phyloP scores from a whole-genome alignment of 1,140 invertebrate genomes.

The Acromyrmex echinatior region DNA sequence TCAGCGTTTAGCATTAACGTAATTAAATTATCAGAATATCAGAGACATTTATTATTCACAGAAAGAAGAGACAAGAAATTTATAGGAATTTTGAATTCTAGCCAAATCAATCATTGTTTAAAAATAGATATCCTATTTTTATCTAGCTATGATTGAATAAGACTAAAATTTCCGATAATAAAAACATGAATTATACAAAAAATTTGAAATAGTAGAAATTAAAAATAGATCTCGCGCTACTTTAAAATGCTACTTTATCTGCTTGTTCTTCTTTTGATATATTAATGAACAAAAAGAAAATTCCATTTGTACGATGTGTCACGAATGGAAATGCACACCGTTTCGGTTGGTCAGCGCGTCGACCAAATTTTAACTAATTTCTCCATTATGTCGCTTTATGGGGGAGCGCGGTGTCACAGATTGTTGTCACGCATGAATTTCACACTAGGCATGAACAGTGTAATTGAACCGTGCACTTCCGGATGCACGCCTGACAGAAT shows the following conservation, averaged over 20 bases:
- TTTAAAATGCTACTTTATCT: neutral
- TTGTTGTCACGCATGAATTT: slow-evolving; percentile 35
- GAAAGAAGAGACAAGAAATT: neutral
- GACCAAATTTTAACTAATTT: slow-evolving; percentile 35
- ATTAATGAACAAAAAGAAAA: neutral
- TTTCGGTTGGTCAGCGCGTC: neutral
- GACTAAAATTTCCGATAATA: neutral
- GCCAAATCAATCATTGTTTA: neutral
- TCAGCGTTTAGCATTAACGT: neutral
- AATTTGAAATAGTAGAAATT: neutral
- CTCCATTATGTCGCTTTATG: slow-evolving; percentile 43
- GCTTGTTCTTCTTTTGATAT: neutral
- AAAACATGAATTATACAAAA: neutral
- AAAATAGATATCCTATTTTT: neutral
- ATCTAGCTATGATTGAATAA: neutral
- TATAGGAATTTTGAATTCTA: neutral
- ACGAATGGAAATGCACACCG: neutral
- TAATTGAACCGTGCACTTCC: slow-evolving; percentile 52
- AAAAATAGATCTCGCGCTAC: neutral
- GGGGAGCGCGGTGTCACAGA: neutral
- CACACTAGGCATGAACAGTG: slow-evolving; percentile 12
- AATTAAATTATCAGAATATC: neutral
- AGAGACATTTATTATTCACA: slow-evolving; percentile 2
- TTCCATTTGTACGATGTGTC: neutral
- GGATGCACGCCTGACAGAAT: neutral